These are phyloP conservation scores for Thelaira solivaga DNA, from an alignment of 2,888 invertebrate genomes.

Conservation along the genomic window DNA sequence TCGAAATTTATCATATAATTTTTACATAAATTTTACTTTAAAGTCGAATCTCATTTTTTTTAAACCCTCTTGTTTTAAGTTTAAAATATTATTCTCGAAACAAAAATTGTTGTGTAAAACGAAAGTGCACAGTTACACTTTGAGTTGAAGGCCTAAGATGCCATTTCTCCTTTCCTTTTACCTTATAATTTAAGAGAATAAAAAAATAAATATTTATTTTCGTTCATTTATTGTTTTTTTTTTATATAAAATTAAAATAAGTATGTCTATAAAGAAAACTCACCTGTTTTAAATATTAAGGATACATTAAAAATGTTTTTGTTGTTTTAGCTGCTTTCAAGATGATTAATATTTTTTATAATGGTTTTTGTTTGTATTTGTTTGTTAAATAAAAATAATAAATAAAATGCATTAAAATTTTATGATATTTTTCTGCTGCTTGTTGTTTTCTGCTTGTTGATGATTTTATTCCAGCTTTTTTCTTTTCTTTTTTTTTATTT, in stretches of 20 bases:
- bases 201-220: not conserved
- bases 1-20: too few species aligned
- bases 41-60: too few species aligned
- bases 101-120: too few species aligned
- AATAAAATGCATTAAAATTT: conserved; percentile 33
- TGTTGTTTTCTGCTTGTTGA: not conserved
- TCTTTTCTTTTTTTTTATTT: not conserved
- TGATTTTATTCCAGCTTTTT: not conserved
- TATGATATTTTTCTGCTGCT: not conserved
- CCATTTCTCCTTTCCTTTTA: too few species aligned
- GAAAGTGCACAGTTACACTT: too few species aligned
- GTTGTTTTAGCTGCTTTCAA: conserved; percentile 50
- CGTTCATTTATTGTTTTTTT: too few species aligned
- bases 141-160: too few species aligned
- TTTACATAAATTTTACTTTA: too few species aligned
- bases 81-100: too few species aligned
- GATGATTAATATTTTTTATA: conserved; percentile 34
- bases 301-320: conserved; percentile 60
- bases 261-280: conserved; percentile 5
- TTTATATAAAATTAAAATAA: too few species aligned
- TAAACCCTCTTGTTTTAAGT: too few species aligned
- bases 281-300: conserved; percentile 62
- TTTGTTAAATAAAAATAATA: conserved; percentile 33
- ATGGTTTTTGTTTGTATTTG: conserved; percentile 25
- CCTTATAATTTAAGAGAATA: too few species aligned